Conservation (phyloP, 2,888 invertebrate species). For the Schrankia costaestrigalis region DNA sequence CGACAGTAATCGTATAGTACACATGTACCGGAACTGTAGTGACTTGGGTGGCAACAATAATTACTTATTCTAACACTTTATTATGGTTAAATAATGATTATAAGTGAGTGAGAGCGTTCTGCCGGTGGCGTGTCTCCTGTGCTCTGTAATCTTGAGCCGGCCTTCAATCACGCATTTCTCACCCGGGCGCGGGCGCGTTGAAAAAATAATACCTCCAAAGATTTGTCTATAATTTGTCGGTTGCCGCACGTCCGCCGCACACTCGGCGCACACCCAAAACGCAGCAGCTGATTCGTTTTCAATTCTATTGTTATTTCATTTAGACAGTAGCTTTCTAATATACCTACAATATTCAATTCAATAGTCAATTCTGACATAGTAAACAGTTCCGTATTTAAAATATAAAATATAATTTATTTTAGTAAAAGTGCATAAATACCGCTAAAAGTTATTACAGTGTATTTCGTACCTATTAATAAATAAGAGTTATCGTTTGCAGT, state of each 20-base stretch:
- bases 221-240: slow-evolving; percentile 78
- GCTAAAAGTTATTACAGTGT: too few relatives aligned
- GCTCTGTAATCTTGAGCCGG: slow-evolving; percentile 75
- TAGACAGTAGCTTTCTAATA: slow-evolving; percentile 65
- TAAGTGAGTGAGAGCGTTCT: slow-evolving; percentile 66
- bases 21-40: slow-evolving; percentile 14
- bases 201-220: slow-evolving; percentile 77
- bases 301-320: slow-evolving; percentile 57
- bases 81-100: slow-evolving; percentile 74
- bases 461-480: too few relatives aligned
- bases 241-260: slow-evolving; percentile 53
- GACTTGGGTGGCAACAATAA: slow-evolving; percentile 70
- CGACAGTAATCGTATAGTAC: slow-evolving; percentile 26
- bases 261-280: slow-evolving; percentile 27
- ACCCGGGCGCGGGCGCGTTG: slow-evolving; percentile 77
- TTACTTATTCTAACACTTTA: slow-evolving; percentile 72
- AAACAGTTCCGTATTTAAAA: too few relatives aligned
- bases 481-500: too few relatives aligned
- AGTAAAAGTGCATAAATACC: too few relatives aligned
- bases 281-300: slow-evolving; percentile 51
- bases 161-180: slow-evolving; percentile 79
- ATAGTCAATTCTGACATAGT: too few relatives aligned
- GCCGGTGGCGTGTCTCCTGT: slow-evolving; percentile 70
- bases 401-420: too few relatives aligned
- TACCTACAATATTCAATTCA: too few relatives aligned